Conservation (phyloP, 2,113 vertebrate species). For the Toxostoma redivivum region DNA sequence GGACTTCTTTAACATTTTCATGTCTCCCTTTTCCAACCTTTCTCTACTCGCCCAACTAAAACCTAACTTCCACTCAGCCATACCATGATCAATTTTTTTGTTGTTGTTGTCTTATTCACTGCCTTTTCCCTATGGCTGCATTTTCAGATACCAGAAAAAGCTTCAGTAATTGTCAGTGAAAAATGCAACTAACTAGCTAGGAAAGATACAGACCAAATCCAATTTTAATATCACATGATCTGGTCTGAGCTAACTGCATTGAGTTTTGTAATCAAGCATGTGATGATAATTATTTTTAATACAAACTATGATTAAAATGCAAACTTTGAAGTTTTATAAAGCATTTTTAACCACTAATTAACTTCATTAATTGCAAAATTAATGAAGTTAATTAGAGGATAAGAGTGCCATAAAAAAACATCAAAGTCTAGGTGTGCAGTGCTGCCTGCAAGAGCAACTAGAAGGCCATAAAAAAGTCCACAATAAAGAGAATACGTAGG, state of each 20-base stretch:
- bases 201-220: conserved; percentile 22
- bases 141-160: neutral
- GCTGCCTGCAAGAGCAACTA: conserved; percentile 34
- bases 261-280: conserved; percentile 47
- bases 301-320: conserved; percentile 70
- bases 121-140: neutral
- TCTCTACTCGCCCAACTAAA: neutral
- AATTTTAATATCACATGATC: neutral
- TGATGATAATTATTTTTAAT: conserved; percentile 66
- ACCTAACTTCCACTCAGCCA: neutral
- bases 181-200: neutral
- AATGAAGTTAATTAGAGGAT: conserved; percentile 73
- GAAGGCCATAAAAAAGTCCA: conserved; percentile 2
- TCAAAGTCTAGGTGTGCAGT: conserved; percentile 67
- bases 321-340: conserved; percentile 74
- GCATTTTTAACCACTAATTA: conserved; percentile 71
- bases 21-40: neutral
- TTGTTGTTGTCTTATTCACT: neutral
- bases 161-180: neutral
- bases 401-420: conserved; percentile 65
- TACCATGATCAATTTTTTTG: neutral
- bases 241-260: conserved; percentile 32
- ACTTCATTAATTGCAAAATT: conserved; percentile 65
- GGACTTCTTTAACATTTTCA: neutral
- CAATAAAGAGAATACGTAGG: neutral